Evolutionary conservation across 2,113 vertebrate genomes (phyloP), one percentile per base, ranked within the genome.

Genomic region (Protobothrops mucrosquamatus): DNA sequence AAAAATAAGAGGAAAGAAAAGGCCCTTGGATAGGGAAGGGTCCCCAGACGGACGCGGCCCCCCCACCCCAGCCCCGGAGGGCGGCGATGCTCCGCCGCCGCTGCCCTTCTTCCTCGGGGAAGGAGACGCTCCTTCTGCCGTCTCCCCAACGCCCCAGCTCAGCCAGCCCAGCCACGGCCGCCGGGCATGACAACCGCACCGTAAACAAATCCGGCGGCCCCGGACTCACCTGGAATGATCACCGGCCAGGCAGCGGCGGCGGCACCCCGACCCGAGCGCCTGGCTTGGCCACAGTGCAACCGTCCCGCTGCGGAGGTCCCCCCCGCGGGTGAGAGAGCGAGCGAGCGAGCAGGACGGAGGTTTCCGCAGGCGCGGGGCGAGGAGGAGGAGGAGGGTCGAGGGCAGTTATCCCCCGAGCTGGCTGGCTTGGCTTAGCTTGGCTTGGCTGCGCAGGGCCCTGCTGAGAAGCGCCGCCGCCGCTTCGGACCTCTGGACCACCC

Each of bases 141-240:
- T 81, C 20, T 92, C 93, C 8, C 29, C 94, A 57, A 43, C 43
- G 43, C 43, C 43, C 43, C 43, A 43, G 43, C 94, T 89, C 93
- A 94, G 46, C 91, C 93, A 94, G 43, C 43, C 43, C 43, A n/a
- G n/a, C n/a, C n/a, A n/a, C 94, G 96, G 90, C 7, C 93, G 86
- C 88, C 93, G 93, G 95, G 93, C 61, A 93, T 46, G 12, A 69
- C 55, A 34, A 91, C 46, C 85, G 43, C 86, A 69, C 48, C 95
- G 90, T 91, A 93, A 48, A 94, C 26, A 92, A 93, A 93, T 86
- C 96, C 29, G 34, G 43, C 18, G 48, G 11, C 54, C 87, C 29
- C 26, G 89, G 95, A 98, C 99, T 98, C 96, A 99, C 99, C 98
- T 98, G 98, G 96, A 98, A 98, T 98, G 97, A 97, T 98, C 99